phyloP scores from a whole-genome alignment of 2,797 vertebrate genomes.

The Linurgus olivaceus region DNA sequence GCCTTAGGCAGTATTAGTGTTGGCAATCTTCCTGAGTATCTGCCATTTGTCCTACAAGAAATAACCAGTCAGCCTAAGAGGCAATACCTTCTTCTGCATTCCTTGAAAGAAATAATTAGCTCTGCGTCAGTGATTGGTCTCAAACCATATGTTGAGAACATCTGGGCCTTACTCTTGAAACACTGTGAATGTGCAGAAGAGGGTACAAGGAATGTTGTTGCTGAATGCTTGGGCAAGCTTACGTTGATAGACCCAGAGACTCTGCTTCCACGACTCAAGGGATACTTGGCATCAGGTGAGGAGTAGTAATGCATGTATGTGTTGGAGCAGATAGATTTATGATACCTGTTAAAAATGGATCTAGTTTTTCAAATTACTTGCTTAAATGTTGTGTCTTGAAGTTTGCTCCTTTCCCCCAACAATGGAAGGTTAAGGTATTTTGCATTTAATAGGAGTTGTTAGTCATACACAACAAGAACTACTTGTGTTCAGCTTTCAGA shows the following conservation, averaged over 20 bases:
- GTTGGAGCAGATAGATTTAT: background rate
- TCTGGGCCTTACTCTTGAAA: slow-evolving; percentile 94
- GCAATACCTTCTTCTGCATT: slow-evolving; percentile 97
- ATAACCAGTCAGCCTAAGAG: slow-evolving; percentile 95
- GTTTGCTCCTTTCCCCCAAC: background rate
- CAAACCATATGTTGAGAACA: slow-evolving; percentile 95
- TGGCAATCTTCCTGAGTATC: slow-evolving; percentile 96
- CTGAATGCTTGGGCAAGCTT: slow-evolving; percentile 96
- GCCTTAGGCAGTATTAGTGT: slow-evolving; percentile 97
- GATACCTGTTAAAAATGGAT: background rate
- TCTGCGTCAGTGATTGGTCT: slow-evolving; percentile 92
- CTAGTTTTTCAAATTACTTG: background rate
- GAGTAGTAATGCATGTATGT: background rate
- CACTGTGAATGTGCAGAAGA: slow-evolving; percentile 98
- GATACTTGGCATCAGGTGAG: slow-evolving; percentile 93
- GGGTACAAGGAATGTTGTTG: slow-evolving; percentile 96
- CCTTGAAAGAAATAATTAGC: slow-evolving; percentile 98
- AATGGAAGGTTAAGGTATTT: background rate
- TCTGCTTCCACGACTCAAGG: slow-evolving; percentile 93
- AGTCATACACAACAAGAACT: background rate
- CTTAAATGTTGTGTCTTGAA: background rate
- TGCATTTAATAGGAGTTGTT: background rate
- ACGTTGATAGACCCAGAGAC: slow-evolving; percentile 96
- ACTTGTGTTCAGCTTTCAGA: background rate
- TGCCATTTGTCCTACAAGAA: slow-evolving; percentile 97